Evolutionary conservation across 2,797 vertebrate species (phyloP), one percentile per base, ranked within the genome.

Genomic region (Numenius phaeopus): DNA sequence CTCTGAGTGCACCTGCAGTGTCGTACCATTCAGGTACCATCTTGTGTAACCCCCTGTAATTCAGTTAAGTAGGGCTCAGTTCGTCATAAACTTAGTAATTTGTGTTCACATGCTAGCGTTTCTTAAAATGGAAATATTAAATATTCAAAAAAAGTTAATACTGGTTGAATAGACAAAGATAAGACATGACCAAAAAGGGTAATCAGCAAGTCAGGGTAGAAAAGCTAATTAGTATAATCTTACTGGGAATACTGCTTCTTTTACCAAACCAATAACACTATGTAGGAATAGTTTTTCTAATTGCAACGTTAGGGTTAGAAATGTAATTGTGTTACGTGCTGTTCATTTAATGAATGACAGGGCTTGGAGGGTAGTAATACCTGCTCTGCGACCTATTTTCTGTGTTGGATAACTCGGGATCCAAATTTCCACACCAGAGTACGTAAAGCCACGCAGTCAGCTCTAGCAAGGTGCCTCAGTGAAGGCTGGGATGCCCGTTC

Each of bases 171-270:
- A 86, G 65, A 18, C 37, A 80, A 78, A 69, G 46, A 24, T 55
- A 77, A 89, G n/a, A 62, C 42, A 14, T 17, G 42, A 62, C n/a
- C 24, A 66, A 87, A 94, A 79, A 94, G 42, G n/a, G 30, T 75
- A 70, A 91, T 88, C 46, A 83, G 50, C 32, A 94, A 93, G 58
- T 77, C n/a, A 85, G 59, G 34, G 24, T 50, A 90, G 71, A 83
- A 95, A 89, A 92, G n/a, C 21, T 80, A 70, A 67, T 92, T 66
- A 73, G 46, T 76, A 47, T 75, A 89, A 70, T 82, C 39, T 83
- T 73, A 85, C 22, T 83, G 64, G 47, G 85, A 91, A 42, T n/a
- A 55, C 30, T 61, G 29, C 14, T 89, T 39, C 77, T 72, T 83
- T 89, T 77, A 87, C 64, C 23, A 52, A 92, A 44, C 37, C 59